Conservation (phyloP, 2,797 vertebrate species). For the Chloroceryle inda region DNA sequence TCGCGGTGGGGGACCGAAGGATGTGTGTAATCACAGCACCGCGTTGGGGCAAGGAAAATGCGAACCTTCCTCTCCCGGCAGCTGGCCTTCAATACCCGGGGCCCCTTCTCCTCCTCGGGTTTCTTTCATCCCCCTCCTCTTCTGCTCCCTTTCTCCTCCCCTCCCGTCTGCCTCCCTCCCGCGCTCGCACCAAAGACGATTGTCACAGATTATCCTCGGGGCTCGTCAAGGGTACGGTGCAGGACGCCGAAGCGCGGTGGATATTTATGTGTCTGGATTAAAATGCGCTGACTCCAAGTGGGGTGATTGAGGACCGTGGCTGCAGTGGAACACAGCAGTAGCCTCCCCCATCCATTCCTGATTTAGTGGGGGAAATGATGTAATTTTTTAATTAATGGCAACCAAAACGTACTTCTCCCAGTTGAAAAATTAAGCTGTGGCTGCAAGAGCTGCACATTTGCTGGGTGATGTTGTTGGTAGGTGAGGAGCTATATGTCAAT, state of each 20-base stretch:
- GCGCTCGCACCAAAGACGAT: slow-evolving; percentile 16
- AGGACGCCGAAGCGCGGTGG: not conserved
- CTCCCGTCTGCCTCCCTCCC: not conserved
- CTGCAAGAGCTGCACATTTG: not conserved
- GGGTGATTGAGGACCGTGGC: not conserved
- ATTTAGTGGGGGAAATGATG: not conserved
- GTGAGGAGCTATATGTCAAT: rapidly evolving
- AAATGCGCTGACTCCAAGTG: rapidly evolving
- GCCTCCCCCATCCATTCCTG: not conserved
- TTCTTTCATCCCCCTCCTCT: not conserved
- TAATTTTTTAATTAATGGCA: not conserved
- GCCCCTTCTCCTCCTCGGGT: not conserved
- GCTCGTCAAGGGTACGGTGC: not conserved
- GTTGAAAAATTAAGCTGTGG: not conserved
- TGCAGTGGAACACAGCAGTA: not conserved
- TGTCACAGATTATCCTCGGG: slow-evolving; percentile 2
- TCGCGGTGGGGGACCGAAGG: not conserved
- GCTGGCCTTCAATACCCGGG: not conserved
- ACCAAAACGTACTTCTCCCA: not conserved
- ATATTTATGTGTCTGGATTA: not conserved
- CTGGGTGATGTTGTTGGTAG: not conserved
- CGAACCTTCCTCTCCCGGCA: not conserved
- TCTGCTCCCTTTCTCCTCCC: not conserved
- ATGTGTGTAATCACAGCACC: not conserved
- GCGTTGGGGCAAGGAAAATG: not conserved